Conservation (phyloP, 2,797 vertebrate genomes). For the Calcarius lapponicus region DNA sequence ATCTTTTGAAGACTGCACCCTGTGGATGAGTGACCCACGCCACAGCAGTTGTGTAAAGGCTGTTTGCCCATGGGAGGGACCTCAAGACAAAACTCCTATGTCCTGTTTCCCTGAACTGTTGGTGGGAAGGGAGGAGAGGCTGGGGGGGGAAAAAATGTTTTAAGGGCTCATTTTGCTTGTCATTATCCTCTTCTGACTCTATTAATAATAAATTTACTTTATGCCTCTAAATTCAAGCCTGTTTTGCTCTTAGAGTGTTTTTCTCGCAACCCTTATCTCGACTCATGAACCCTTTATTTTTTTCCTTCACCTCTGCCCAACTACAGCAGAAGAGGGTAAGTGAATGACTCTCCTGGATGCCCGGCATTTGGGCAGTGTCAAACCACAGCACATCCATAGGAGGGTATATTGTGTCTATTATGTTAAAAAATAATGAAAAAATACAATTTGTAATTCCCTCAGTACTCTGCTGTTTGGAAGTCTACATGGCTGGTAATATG, state of each 20-base stretch:
- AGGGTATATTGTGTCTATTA: not conserved
- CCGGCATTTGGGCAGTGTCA: not conserved
- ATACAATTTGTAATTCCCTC: not conserved
- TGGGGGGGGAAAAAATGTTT: rapidly evolving
- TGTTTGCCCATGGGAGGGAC: not conserved
- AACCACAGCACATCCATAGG: not conserved
- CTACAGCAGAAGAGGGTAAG: not conserved
- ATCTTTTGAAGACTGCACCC: rapidly evolving
- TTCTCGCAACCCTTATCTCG: rapidly evolving
- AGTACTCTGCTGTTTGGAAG: not conserved
- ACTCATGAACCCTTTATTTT: rapidly evolving
- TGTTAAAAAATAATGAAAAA: not conserved
- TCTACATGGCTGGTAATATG: not conserved
- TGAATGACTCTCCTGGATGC: rapidly evolving
- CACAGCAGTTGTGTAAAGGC: not conserved
- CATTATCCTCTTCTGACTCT: not conserved
- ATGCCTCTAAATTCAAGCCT: not conserved
- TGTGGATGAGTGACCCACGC: rapidly evolving
- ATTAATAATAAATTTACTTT: not conserved
- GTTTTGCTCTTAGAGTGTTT: not conserved
- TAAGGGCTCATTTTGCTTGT: not conserved
- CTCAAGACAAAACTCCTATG: not conserved
- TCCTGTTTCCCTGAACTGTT: not conserved
- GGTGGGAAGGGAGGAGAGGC: not conserved
- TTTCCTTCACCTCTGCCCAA: not conserved